Base-by-base conservation (phyloP, 2,113 vertebrate species). In the Apeltes quadracus region DNA sequence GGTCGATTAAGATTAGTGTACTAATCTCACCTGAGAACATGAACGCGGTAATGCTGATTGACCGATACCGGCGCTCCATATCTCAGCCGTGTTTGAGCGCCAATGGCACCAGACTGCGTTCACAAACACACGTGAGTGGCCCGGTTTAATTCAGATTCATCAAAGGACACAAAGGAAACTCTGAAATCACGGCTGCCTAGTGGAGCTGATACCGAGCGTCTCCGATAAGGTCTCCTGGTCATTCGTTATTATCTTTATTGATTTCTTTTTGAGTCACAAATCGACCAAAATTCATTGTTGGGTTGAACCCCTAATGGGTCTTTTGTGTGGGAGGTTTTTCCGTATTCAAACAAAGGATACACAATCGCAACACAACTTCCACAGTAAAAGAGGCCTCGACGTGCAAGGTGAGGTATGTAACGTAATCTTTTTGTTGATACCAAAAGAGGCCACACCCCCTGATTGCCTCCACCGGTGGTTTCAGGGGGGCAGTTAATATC, bases 371-470 rank as follows among this genome's bases (percentile, higher is more conserved):
- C 13, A 53, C 36, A 59, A 5, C 13, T 48, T 16, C 7, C 20
- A 5, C 1, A 43, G 36, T 66, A 51, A 50, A 38, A n/a, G 11
- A 27, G 1, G 18, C 9, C 4, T 5, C 32, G 32, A 7, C 32
- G 6, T 6, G 32, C 6, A 32, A 32, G 29, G 32, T 32, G 4
- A 14, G 25, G 41, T 34, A 22, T 74, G 50, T 48, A 66, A 34
- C 12, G 10, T 4, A n/a, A 14, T n/a, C 57, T 34, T 15, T 61
- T 73, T 61, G 57, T 53, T 43, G 73, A 41, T 53, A 51, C 73
- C 59, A 73, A 16, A 46, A n/a, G 51, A 68, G 63, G 54, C 66
- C 86, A 78, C 86, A 64, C 88, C 88, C 78, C 64, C 36, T 66
- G 65, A 78, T 75, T 38, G 65, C 48, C 62, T 27, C 70, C 59